These are phyloP conservation scores for Xiphias gladius DNA, from an alignment of 2,113 vertebrate species.

Conservation along the genomic window DNA sequence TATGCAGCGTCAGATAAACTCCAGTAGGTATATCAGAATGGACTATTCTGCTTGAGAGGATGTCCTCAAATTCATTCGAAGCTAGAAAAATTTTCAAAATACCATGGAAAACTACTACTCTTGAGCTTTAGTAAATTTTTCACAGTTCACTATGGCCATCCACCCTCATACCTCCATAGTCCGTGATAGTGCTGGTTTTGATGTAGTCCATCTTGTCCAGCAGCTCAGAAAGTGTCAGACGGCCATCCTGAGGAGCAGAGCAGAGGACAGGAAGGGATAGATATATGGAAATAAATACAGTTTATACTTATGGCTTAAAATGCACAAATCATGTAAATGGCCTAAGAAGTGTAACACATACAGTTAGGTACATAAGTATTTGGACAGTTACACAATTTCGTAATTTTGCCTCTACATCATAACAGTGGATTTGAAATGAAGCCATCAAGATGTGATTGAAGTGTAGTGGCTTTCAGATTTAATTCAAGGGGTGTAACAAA, in stretches of 20 bases:
- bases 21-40: background rate
- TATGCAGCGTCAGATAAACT: background rate
- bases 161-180: conserved; percentile 80
- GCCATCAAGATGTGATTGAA: too few relatives aligned
- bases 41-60: too few relatives aligned
- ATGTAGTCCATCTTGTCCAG: conserved; percentile 75
- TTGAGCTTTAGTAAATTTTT: background rate
- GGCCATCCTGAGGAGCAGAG: conserved; percentile 81
- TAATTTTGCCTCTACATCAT: too few relatives aligned
- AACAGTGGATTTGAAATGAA: too few relatives aligned
- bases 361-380: too few relatives aligned
- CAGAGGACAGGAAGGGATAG: background rate
- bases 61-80: background rate
- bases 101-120: background rate
- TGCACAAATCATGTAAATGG: too few relatives aligned
- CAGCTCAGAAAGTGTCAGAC: conserved; percentile 77
- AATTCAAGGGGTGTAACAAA: too few relatives aligned
- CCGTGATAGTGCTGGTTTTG: conserved; percentile 82
- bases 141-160: conserved; percentile 81
- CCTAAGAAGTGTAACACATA: too few relatives aligned
- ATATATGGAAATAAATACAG: background rate
- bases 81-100: too few relatives aligned
- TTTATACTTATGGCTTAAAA: background rate
- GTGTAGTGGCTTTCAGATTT: too few relatives aligned
- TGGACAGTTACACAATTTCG: too few relatives aligned